Evolutionary conservation across 2,797 vertebrate genomes (phyloP).

Genomic region (Pelodytes ibericus): DNA sequence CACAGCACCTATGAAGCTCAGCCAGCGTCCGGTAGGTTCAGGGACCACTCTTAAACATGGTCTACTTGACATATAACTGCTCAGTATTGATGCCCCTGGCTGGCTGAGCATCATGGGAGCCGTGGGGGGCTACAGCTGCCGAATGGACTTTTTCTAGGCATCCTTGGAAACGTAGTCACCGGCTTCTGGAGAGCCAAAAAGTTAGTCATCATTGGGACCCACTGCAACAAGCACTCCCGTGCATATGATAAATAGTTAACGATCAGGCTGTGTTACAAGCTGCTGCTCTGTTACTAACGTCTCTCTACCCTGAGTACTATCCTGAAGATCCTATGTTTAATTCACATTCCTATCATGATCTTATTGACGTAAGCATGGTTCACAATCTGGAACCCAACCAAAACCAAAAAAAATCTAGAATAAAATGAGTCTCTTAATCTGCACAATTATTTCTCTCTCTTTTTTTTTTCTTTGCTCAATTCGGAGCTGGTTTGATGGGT

Average conservation of each 20-base stretch:
- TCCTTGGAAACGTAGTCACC: too few relatives aligned
- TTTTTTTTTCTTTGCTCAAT: neutral
- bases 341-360: constrained; percentile 20
- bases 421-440: constrained; percentile 18
- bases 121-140: too few relatives aligned
- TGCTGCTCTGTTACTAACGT: neutral
- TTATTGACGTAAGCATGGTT: constrained; percentile 29
- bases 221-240: neutral
- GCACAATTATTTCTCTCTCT: neutral
- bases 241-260: constrained; percentile 8
- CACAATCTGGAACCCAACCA: constrained; percentile 12
- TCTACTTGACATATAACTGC: too few relatives aligned
- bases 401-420: too few relatives aligned
- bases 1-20: too few relatives aligned
- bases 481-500: constrained; percentile 2
- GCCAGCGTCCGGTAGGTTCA: too few relatives aligned
- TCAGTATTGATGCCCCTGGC: too few relatives aligned
- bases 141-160: too few relatives aligned
- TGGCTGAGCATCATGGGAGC: too few relatives aligned
- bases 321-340: constrained; percentile 1
- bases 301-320: neutral
- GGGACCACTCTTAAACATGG: too few relatives aligned
- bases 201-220: too few relatives aligned
- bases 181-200: too few relatives aligned
- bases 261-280: neutral